These are phyloP conservation scores for Drosophila putrida DNA, from an alignment of 2,888 invertebrate species.

Conservation along the genomic window DNA sequence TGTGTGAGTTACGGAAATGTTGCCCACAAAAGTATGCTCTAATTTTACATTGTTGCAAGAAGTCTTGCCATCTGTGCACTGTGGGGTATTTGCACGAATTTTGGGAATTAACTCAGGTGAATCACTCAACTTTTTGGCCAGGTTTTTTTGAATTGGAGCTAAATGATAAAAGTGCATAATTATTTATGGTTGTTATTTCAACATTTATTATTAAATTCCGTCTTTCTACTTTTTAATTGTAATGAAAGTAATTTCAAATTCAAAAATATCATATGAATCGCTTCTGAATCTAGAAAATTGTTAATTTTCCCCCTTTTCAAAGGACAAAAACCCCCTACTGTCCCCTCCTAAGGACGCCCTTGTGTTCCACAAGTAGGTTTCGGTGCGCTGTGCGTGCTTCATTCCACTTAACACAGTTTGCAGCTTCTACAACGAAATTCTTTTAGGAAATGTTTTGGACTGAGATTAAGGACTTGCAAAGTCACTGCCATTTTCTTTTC, in stretches of 20 bases:
- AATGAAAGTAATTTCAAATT: no score
- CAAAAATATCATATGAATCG: no score
- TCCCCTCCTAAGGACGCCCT: background rate
- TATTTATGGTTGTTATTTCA: no score
- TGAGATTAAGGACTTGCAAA: conserved; percentile 14
- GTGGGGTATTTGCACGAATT: no score
- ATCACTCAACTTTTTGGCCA: no score
- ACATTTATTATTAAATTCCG: no score
- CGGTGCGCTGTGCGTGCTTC: conserved; percentile 6
- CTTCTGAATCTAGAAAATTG: no score
- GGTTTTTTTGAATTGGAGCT: no score
- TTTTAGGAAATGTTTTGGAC: conserved; percentile 5
- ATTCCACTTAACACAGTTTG: background rate
- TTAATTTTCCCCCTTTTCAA: no score
- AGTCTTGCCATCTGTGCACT: conserved; percentile 26
- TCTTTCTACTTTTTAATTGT: no score
- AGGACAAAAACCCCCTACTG: background rate
- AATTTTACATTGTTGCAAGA: conserved; percentile 51
- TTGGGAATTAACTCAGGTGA: no score
- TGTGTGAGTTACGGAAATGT: conserved; percentile 28
- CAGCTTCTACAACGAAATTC: background rate
- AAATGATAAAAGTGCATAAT: no score
- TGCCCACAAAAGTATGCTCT: conserved; percentile 54
- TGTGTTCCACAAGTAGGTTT: background rate
- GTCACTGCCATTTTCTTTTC: background rate